Evolutionary conservation across 2,797 vertebrate genomes (phyloP).

Genomic region (Sebastes hubbsi): DNA sequence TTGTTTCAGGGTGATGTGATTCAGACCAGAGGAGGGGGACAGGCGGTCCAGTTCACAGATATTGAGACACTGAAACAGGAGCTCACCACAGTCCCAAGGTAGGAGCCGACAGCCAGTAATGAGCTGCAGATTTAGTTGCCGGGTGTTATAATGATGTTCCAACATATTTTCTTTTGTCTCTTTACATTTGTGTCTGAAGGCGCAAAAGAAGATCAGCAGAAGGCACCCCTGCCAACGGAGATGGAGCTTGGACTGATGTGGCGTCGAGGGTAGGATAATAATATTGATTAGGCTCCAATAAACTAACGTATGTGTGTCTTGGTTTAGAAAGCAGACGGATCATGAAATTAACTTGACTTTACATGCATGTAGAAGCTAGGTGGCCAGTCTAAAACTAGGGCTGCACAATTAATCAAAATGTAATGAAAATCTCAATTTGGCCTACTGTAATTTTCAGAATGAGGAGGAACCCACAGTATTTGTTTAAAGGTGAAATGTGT

Average conservation of each 20-base stretch:
- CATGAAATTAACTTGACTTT: background rate
- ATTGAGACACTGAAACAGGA: conserved; percentile 94
- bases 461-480: too few species aligned
- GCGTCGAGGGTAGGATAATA: conserved; percentile 89
- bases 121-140: background rate
- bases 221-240: conserved; percentile 58
- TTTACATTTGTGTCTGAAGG: conserved; percentile 49
- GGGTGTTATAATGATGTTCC: background rate
- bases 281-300: background rate
- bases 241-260: conserved; percentile 89
- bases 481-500: too few species aligned
- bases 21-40: conserved; percentile 93
- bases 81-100: conserved; percentile 78
- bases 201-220: conserved; percentile 83
- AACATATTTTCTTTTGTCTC: background rate
- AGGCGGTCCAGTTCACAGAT: conserved; percentile 95
- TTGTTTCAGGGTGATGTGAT: conserved; percentile 90
- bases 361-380: background rate
- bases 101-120: background rate
- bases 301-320: background rate
- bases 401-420: too few species aligned
- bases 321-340: background rate
- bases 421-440: too few species aligned
- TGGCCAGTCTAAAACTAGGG: background rate
- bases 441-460: too few species aligned